phyloP scores from a whole-genome alignment of 2,797 vertebrate species.

The Parauchenoglanis punctatus region DNA sequence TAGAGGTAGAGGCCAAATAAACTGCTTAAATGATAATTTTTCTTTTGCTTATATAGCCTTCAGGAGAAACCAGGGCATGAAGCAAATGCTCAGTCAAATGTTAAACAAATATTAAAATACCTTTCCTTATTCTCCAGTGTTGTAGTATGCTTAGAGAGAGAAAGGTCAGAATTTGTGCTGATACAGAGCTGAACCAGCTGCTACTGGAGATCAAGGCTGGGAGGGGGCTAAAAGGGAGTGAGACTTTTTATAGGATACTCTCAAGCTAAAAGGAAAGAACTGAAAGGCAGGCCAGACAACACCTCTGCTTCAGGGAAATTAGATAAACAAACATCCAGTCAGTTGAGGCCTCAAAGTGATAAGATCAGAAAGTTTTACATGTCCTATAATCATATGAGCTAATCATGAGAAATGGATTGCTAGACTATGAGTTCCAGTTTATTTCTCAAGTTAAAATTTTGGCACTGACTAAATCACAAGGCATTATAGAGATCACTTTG shows the following conservation, averaged over 20 bases:
- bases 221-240: constrained; percentile 56
- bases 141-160: constrained; percentile 42
- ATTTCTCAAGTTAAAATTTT: neutral
- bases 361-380: constrained; percentile 11
- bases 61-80: neutral
- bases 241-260: constrained; percentile 78
- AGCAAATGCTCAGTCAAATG: neutral
- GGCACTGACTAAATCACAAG: constrained; percentile 9
- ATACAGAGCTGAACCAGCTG: constrained; percentile 70
- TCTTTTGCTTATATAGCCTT: neutral
- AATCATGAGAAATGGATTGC: constrained; percentile 2
- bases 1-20: neutral
- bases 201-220: constrained; percentile 66
- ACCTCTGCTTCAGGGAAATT: constrained; percentile 20
- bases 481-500: constrained; percentile 3
- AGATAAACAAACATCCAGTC: constrained; percentile 48
- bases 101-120: neutral
- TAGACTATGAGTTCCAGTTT: constrained; percentile 8
- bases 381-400: constrained; percentile 17
- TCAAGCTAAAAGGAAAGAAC: constrained; percentile 64
- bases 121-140: neutral
- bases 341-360: constrained; percentile 30
- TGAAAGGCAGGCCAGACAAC: constrained; percentile 48
- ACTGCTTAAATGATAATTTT: neutral
- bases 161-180: constrained; percentile 72